Conservation (phyloP, 2,888 invertebrate genomes). For the Andrena flavipes region DNA sequence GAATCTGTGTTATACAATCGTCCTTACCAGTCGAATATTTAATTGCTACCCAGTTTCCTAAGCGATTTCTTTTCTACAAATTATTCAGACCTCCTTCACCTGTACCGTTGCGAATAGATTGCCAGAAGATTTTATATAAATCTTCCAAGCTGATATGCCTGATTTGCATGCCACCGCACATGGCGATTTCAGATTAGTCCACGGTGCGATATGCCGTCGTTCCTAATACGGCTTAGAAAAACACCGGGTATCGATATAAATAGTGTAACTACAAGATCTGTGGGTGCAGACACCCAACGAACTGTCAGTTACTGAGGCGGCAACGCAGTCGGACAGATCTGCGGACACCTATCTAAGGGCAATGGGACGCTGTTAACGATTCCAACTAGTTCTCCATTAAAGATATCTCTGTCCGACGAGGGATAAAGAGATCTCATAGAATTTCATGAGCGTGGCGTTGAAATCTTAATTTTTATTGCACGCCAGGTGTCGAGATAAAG, state of each 20-base stretch:
- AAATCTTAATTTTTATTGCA: constrained; percentile 8
- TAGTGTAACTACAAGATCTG: constrained; percentile 55
- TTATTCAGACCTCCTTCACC: neutral
- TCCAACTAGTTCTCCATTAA: constrained; percentile 35
- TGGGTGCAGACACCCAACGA: constrained; percentile 59
- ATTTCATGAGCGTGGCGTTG: constrained; percentile 34
- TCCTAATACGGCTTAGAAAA: constrained; percentile 50
- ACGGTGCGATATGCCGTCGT: constrained; percentile 2
- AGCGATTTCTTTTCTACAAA: neutral
- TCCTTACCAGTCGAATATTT: no score
- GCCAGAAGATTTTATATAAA: constrained; percentile 1
- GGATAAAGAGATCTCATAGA: constrained; percentile 48
- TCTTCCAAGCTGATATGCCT: neutral
- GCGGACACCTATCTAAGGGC: constrained; percentile 45
- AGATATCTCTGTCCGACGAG: constrained; percentile 9
- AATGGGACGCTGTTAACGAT: constrained; percentile 32
- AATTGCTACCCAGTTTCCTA: neutral
- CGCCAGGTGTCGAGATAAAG: neutral
- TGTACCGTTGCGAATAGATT: constrained; percentile 12
- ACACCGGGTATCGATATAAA: constrained; percentile 52
- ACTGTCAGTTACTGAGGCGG: constrained; percentile 36
- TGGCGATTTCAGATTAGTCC: constrained; percentile 30
- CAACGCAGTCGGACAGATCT: constrained; percentile 16
- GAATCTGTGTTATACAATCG: no score
- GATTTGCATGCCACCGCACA: constrained; percentile 3